Conservation (phyloP, 2,888 invertebrate genomes). For the Heliconius ethilla region DNA sequence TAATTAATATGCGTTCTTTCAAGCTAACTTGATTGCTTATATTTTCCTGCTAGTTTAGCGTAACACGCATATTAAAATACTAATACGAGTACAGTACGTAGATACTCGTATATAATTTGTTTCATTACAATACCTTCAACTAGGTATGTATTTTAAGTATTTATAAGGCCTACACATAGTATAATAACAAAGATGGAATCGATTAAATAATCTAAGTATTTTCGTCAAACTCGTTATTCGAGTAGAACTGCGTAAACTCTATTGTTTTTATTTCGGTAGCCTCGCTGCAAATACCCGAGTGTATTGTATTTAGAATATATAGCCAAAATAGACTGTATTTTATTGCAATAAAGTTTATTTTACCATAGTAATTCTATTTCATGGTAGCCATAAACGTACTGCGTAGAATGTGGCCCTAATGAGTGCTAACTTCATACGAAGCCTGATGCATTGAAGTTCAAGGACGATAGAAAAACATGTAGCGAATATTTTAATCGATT, state of each 20-base stretch:
- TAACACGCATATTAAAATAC: not conserved
- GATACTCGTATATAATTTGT: not conserved
- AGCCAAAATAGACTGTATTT: not conserved
- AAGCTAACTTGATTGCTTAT: not conserved
- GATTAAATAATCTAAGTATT: conserved; percentile 20
- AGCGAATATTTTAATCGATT: conserved; percentile 16
- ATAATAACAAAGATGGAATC: not conserved
- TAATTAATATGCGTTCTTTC: not conserved
- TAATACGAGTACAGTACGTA: no score
- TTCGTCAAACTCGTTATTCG: conserved; percentile 13
- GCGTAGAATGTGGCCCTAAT: conserved; percentile 40
- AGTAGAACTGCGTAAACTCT: not conserved
- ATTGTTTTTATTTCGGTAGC: conserved; percentile 38
- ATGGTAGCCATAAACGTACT: conserved; percentile 18
- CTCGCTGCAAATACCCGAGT: conserved; percentile 21
- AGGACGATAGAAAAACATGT: conserved; percentile 45
- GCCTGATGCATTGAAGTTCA: conserved; percentile 55
- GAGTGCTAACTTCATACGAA: conserved; percentile 52
- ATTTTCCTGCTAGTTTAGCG: not conserved
- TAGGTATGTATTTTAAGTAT: not conserved
- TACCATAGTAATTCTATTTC: not conserved
- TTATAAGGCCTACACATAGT: not conserved
- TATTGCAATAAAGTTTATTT: conserved; percentile 13
- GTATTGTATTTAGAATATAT: conserved; percentile 3
- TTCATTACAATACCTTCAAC: not conserved